These are phyloP conservation scores for Taxidea taxus DNA, from an alignment of 2,113 vertebrate genomes.

Conservation along the genomic window DNA sequence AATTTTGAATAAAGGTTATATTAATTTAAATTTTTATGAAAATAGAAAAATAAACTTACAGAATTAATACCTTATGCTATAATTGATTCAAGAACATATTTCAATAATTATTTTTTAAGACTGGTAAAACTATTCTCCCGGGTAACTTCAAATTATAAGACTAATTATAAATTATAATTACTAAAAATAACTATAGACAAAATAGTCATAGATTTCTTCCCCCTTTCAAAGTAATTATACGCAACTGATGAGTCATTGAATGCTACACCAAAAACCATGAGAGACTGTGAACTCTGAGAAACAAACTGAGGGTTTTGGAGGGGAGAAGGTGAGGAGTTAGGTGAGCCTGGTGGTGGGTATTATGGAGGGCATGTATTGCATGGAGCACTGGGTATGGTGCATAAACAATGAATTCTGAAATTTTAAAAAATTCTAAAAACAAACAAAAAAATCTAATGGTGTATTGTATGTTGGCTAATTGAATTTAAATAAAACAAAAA, in stretches of 20 bases:
- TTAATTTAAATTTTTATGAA: not conserved
- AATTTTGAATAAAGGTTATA: not conserved
- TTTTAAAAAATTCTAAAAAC: too few species aligned
- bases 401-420: too few species aligned
- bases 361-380: too few species aligned
- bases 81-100: not conserved
- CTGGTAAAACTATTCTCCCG: not conserved
- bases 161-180: not conserved
- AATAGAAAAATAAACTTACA: not conserved
- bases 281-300: too few species aligned
- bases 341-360: too few species aligned
- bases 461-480: not conserved
- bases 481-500: not conserved
- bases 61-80: not conserved
- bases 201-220: not conserved
- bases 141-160: not conserved
- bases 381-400: too few species aligned
- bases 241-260: not conserved
- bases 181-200: not conserved
- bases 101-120: not conserved
- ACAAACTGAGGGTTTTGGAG: too few species aligned
- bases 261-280: not conserved
- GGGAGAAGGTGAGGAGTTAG: too few species aligned
- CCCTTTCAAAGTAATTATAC: not conserved
- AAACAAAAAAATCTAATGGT: not conserved